These are phyloP conservation scores for Microctonus aethiopoides DNA, from an alignment of 2,888 invertebrate genomes.

Conservation along the genomic window DNA sequence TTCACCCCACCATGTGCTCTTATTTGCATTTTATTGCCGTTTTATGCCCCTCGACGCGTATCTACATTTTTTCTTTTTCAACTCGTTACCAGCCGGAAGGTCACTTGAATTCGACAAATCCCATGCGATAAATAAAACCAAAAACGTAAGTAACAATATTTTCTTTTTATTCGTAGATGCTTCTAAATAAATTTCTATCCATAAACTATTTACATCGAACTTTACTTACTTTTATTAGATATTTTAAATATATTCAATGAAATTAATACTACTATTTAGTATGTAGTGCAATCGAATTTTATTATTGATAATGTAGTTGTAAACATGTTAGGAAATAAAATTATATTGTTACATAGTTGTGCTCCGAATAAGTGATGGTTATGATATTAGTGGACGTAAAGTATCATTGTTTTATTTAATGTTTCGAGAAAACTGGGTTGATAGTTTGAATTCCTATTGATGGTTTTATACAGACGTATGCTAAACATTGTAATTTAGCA, in stretches of 20 bases:
- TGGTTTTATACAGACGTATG: too few relatives aligned
- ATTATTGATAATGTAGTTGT: too few relatives aligned
- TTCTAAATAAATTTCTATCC: not conserved
- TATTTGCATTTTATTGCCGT: conserved; percentile 49
- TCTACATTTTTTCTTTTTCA: conserved; percentile 24
- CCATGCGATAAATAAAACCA: conserved; percentile 16
- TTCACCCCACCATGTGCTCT: conserved; percentile 26
- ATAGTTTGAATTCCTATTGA: too few relatives aligned
- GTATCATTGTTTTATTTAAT: too few relatives aligned
- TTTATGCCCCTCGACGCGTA: conserved; percentile 41
- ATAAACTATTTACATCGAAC: not conserved
- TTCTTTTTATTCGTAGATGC: not conserved
- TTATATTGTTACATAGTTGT: too few relatives aligned
- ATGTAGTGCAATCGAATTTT: too few relatives aligned
- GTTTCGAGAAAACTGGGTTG: too few relatives aligned
- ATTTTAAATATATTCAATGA: not conserved
- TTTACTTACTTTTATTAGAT: not conserved
- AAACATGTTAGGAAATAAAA: too few relatives aligned
- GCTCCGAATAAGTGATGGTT: too few relatives aligned
- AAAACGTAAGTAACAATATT: not conserved
- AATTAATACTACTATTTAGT: too few relatives aligned
- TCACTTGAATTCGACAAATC: conserved; percentile 33
- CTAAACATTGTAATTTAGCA: too few relatives aligned
- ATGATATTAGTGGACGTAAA: too few relatives aligned
- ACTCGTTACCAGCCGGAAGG: conserved; percentile 33